Conservation (phyloP, 1,140 invertebrate species). For the Condylostylus longicornis region DNA sequence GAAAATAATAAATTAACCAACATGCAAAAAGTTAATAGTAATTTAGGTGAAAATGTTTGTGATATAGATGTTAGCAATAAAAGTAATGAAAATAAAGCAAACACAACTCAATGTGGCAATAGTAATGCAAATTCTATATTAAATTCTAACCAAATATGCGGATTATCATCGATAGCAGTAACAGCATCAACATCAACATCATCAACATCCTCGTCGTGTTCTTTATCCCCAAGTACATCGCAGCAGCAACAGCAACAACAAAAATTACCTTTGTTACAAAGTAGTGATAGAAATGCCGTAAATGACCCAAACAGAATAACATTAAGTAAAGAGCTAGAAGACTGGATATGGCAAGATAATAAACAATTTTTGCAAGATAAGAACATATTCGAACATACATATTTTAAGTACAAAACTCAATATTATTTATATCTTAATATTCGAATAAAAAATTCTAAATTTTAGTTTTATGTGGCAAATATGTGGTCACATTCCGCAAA, state of each 20-base stretch:
- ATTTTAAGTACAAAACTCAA: slow-evolving; percentile 56
- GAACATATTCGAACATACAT: slow-evolving; percentile 89
- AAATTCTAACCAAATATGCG: background rate
- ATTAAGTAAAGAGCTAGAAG: slow-evolving; percentile 63
- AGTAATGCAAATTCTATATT: background rate
- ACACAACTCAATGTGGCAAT: background rate
- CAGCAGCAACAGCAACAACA: slow-evolving; percentile 20
- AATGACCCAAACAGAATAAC: slow-evolving; percentile 20
- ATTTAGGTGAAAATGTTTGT: slow-evolving; percentile 5
- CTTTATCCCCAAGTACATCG: slow-evolving; percentile 3
- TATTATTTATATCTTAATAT: slow-evolving; percentile 10
- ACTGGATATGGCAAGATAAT: slow-evolving; percentile 93
- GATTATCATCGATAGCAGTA: slow-evolving; percentile 1
- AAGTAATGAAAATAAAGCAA: background rate
- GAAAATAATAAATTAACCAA: slow-evolving; percentile 1
- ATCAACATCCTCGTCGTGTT: background rate
- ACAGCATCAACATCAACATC: background rate
- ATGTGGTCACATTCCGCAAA: slow-evolving; percentile 82
- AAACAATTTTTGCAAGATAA: slow-evolving; percentile 88
- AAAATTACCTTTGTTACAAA: slow-evolving; percentile 16
- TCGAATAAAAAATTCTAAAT: too few species aligned
- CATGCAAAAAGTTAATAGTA: background rate
- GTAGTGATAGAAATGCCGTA: slow-evolving; percentile 13
- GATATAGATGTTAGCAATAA: slow-evolving; percentile 5
- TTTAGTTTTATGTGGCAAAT: slow-evolving; percentile 90